These are phyloP conservation scores for Zosterops hypoxanthus DNA, from an alignment of 2,113 vertebrate species.

Conservation along the genomic window DNA sequence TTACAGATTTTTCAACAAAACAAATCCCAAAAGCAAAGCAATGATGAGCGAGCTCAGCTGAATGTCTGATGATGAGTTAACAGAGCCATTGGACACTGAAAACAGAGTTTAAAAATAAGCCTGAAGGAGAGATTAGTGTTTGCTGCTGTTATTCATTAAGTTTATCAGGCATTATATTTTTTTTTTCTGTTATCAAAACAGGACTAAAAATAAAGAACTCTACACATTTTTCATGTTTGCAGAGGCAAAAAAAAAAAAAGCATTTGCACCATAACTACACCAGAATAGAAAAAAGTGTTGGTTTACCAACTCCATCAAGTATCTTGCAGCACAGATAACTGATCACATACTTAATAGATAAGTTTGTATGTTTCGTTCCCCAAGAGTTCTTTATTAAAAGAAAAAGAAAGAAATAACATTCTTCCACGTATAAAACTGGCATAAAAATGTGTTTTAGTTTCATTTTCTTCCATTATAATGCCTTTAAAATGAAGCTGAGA, in stretches of 20 bases:
- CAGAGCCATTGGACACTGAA: not conserved
- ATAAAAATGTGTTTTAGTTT: conserved; percentile 55
- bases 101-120: not conserved
- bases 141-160: conserved; percentile 5
- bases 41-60: not conserved
- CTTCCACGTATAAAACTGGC: conserved; percentile 32
- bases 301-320: conserved; percentile 14
- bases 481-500: conserved; percentile 61
- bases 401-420: not conserved
- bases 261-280: conserved; percentile 5
- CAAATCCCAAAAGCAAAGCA: not conserved
- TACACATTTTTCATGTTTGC: conserved; percentile 14
- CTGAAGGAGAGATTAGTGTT: conserved; percentile 21
- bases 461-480: conserved; percentile 56
- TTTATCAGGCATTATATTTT: conserved; percentile 24
- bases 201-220: conserved; percentile 53
- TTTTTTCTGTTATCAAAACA: conserved; percentile 31
- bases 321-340: not conserved
- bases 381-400: conserved; percentile 12
- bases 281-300: not conserved
- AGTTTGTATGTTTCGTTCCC: not conserved
- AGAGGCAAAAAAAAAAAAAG: not conserved
- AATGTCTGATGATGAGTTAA: not conserved
- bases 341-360: conserved; percentile 4
- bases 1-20: not conserved